Conservation (phyloP, 2,797 vertebrate genomes). For the Rhabdomys pumilio region DNA sequence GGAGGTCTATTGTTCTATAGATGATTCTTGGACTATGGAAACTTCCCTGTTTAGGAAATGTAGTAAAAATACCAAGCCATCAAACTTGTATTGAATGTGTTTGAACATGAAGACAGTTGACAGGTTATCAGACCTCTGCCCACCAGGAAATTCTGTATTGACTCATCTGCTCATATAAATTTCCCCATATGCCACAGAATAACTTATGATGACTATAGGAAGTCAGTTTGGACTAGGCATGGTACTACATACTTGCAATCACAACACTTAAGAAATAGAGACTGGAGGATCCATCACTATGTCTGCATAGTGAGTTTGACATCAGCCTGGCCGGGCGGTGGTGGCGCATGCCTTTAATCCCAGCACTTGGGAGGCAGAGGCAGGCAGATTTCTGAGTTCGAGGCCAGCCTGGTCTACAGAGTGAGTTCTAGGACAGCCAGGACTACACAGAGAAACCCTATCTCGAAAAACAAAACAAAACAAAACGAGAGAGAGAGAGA, state of each 20-base stretch:
- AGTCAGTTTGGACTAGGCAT: background rate
- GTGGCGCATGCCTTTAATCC: too few species aligned
- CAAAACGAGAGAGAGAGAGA: too few species aligned
- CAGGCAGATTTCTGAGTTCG: too few species aligned
- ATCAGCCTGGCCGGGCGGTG: background rate
- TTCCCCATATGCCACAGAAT: background rate
- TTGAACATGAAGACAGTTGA: conserved; percentile 5
- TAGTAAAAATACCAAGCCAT: conserved; percentile 15
- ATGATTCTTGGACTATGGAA: background rate
- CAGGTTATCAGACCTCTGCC: background rate
- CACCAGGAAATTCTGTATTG: background rate
- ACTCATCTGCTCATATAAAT: conserved; percentile 17
- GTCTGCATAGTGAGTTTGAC: background rate
- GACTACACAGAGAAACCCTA: too few species aligned
- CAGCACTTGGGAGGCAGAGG: too few species aligned
- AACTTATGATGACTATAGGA: background rate
- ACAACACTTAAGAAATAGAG: background rate
- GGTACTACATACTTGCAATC: background rate
- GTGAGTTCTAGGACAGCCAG: too few species aligned
- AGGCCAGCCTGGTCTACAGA: too few species aligned
- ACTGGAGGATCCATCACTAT: background rate
- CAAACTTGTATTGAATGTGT: background rate
- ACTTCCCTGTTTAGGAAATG: background rate
- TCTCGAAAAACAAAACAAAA: too few species aligned
- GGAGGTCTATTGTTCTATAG: background rate